A percentile compares a stretch with the other conserved stretches of the same genome.
Evolutionary conservation across 2,113 vertebrate species (phyloP).

Genomic region (Zapornia atra): DNA sequence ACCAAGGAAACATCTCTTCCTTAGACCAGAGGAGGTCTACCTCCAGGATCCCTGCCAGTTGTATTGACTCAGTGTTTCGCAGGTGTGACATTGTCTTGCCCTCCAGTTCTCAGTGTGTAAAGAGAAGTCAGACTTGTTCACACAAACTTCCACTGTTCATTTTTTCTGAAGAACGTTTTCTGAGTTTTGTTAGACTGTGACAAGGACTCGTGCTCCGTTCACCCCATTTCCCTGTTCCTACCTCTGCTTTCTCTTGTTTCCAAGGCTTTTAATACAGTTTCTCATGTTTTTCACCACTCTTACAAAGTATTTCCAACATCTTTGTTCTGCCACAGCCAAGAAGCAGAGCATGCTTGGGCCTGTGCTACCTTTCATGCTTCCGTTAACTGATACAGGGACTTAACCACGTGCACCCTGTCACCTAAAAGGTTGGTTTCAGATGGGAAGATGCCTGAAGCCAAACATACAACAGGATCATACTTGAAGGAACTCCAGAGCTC

Average conservation of each 20-base stretch:
- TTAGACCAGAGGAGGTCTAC: not conserved
- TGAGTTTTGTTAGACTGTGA: not conserved
- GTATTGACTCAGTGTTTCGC: not conserved
- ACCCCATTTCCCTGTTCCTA: not conserved
- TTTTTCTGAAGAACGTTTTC: not conserved
- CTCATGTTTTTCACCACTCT: not conserved
- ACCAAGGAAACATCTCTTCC: not conserved
- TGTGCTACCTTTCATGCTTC: not conserved
- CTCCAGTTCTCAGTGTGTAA: not conserved
- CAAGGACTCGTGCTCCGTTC: not conserved
- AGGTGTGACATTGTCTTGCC: conserved; percentile 15
- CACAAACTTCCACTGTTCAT: not conserved
- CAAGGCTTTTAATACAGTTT: not conserved
- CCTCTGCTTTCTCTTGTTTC: not conserved
- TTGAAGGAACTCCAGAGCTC: not conserved
- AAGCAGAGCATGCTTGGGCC: not conserved
- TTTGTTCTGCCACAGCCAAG: not conserved
- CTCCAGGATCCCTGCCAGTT: conserved; percentile 7
- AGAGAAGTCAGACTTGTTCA: not conserved
- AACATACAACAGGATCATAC: not conserved
- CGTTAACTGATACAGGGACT: not conserved
- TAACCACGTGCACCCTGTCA: not conserved
- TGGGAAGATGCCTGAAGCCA: not conserved
- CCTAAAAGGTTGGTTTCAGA: not conserved
- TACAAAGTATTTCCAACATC: not conserved